phyloP scores from a whole-genome alignment of 2,888 invertebrate species.

The Drosophila stalkeri region DNA sequence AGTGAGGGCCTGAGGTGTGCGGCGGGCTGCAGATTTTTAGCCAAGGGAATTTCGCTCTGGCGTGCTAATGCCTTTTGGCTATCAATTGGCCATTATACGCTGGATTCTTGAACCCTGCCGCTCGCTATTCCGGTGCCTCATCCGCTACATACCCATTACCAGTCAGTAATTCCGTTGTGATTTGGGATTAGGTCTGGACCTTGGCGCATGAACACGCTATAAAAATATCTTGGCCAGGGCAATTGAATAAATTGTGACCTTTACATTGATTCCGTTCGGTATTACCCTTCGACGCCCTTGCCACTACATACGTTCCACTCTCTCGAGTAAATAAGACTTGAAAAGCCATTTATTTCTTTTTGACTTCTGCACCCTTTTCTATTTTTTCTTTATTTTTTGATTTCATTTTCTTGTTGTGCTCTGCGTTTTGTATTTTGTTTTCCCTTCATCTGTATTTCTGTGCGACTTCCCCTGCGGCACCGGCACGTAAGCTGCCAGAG shows the following conservation, averaged over 20 bases:
- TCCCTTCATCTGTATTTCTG: background rate
- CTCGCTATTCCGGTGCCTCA: slow-evolving; percentile 44
- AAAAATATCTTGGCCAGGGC: slow-evolving; percentile 76
- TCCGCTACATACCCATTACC: slow-evolving; percentile 76
- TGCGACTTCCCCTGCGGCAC: slow-evolving; percentile 27
- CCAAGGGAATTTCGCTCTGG: slow-evolving; percentile 71
- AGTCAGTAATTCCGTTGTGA: slow-evolving; percentile 79
- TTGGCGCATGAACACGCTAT: slow-evolving; percentile 74
- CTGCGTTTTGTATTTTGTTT: slow-evolving; percentile 21
- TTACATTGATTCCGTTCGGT: slow-evolving; percentile 73
- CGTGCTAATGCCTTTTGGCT: slow-evolving; percentile 81
- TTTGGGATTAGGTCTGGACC: slow-evolving; percentile 75
- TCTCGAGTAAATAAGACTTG: slow-evolving; percentile 72
- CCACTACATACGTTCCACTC: background rate
- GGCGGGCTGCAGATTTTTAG: slow-evolving; percentile 46
- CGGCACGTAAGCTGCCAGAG: slow-evolving; percentile 67
- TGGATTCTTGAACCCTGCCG: slow-evolving; percentile 54
- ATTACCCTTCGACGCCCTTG: slow-evolving; percentile 4
- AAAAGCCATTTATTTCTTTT: slow-evolving; percentile 76
- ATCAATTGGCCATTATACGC: slow-evolving; percentile 80
- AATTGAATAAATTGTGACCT: slow-evolving; percentile 81
- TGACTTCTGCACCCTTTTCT: slow-evolving; percentile 72
- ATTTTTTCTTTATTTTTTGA: slow-evolving; percentile 7
- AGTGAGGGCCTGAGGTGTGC: background rate
- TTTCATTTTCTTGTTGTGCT: slow-evolving; percentile 11